Percentiles rank a stretch among this genome's conserved stretches.
Conservation (phyloP, 2,888 invertebrate species). For the Agelastica alni region DNA sequence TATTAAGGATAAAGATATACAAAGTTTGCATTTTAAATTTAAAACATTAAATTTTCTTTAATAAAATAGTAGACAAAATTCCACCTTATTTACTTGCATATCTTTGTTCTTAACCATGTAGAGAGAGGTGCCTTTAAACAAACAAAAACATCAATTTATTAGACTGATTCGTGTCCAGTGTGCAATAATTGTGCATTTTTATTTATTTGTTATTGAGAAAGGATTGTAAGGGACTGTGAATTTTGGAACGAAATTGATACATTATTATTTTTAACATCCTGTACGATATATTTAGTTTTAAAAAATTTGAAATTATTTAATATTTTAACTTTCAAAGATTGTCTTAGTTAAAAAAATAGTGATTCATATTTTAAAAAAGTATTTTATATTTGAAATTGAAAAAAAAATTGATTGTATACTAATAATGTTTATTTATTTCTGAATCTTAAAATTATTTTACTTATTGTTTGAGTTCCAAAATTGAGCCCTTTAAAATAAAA, state of each 20-base stretch:
- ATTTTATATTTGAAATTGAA: background rate
- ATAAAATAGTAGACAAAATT: no score
- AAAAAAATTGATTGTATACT: background rate
- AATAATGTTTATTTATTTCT: background rate
- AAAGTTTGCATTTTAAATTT: no score
- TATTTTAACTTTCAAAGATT: no score
- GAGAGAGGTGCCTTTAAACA: constrained; percentile 21
- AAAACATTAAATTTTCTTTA: no score
- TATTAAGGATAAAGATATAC: no score
- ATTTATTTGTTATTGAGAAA: constrained; percentile 27
- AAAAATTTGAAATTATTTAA: background rate
- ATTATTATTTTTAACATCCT: background rate
- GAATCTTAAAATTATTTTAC: background rate
- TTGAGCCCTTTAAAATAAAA: background rate
- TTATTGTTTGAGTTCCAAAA: constrained; percentile 11
- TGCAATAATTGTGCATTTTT: constrained; percentile 35
- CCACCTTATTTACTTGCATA: no score
- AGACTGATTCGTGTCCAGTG: constrained; percentile 29
- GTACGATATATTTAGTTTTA: background rate
- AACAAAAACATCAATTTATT: constrained; percentile 27
- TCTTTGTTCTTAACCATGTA: no score
- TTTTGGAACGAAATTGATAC: constrained; percentile 20
- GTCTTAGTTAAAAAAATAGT: constrained; percentile 2
- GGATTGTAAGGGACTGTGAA: constrained; percentile 2
- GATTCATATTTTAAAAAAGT: background rate